Base-by-base conservation (phyloP, 2,797 vertebrate genomes). In the Manis pentadactyla region DNA sequence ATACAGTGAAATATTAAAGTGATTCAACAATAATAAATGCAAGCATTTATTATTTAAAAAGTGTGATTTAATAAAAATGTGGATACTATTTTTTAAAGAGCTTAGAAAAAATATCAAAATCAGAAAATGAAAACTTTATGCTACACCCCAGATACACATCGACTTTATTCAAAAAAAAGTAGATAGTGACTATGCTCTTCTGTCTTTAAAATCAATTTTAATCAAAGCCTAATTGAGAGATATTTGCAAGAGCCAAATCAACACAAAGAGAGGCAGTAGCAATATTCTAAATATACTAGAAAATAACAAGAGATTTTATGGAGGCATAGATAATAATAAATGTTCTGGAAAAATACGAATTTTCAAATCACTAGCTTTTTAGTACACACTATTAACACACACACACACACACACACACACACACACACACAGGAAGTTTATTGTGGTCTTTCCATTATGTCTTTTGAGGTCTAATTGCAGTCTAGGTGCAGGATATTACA, bases 391-490 rank as follows among this genome's bases (percentile, higher is more conserved):
- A 25, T 57, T 92, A 46, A 74, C 79, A 71, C 42, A 84, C 19
- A 87, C 82, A 61, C 25, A 57, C 55, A 87, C n/a, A 57, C 5
- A 66, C 34, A 61, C 12, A 90, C 1, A 74, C 27, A 68, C 31
- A 23, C 14, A 73, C 13, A 73, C 39, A 75, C 57, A 84, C 74
- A 87, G 18, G 34, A 68, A 78, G 8, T 85, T 46, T 79, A 78
- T n/a, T 90, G 7, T 79, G 34, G 6, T 79, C 64, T 81, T 90
- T 79, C 5, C 27, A 39, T 68, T 93, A 55, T 79, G 13, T 93
- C 64, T 91, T 92, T 42, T 74, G 69, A 90, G 53, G 8, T 59
- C 46, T 95, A 86, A 89, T 81, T 91, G 73, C 95, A 55, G 95
- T 10, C 17, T 51, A 86, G 51, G 34, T 94, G 31, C 37, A 82